Base-by-base conservation (phyloP, 2,797 vertebrate species). In the Epinephelus malabaricus region DNA sequence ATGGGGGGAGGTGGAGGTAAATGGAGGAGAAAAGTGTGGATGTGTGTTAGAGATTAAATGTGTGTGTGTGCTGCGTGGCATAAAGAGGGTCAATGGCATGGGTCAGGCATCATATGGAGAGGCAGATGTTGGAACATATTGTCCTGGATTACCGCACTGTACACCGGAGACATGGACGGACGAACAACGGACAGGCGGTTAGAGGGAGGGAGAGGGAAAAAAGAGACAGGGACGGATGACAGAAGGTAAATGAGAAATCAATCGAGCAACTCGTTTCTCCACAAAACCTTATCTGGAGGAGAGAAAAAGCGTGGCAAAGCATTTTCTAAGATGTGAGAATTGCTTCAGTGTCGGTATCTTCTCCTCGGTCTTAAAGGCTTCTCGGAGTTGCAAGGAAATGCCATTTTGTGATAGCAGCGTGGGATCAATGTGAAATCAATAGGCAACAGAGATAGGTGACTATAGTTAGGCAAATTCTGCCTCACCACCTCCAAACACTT, bases 81-180 rank as follows among this genome's bases (percentile, higher is more conserved):
- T 96, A 94, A 96, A 97, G 96, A 97, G 97, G 97, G 96, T 97
- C 96, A 96, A 89, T 95, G 86, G 93, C 79, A 73, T 76, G 92
- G 97, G 95, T 96, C 90, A 83, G 95, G 90, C 95, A 95, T 98
- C 96, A 96, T 96, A 96, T 92, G 96, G 95, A 94, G 96, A 97
- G 95, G 96, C 97, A 98, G 97, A 97, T 98, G 97, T 97, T 97
- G 85, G 94, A 97, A 94, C 97, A 98, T 97, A 98, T 96, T 98
- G 97, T 95, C 92, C 94, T 89, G 92, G 97, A 96, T 96, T 96
- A 95, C 92, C 91, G 77, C 91, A 89, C 85, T 89, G 90, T 92
- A 95, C 91, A 91, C 87, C 73, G 92, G 88, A 92, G 92, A 86
- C 75, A 90, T 85, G 86, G 85, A 90, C 58, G 71, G 87, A 85